Percentiles rank a stretch among this genome's conserved stretches.
Evolutionary conservation across 1,140 invertebrate species (phyloP).

Genomic region (Tetraneura akinire): DNA sequence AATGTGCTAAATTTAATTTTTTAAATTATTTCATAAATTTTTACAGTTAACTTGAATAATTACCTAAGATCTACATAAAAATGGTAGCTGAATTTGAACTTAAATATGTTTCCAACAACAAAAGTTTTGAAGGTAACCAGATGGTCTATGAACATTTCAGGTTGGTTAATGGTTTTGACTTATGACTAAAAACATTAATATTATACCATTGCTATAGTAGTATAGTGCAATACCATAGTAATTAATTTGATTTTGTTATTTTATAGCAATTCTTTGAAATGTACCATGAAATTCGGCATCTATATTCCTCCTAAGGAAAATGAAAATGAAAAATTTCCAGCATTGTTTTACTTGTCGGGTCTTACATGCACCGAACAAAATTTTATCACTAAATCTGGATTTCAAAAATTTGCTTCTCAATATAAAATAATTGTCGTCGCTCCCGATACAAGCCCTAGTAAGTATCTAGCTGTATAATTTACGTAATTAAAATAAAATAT

Average conservation of each 20-base stretch:
- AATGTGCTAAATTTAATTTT: no score
- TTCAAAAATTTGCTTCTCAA: conserved; percentile 83
- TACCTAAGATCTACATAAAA: no score
- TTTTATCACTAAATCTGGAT: conserved; percentile 93
- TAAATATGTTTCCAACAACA: conserved; percentile 9
- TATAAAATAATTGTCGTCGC: conserved; percentile 82
- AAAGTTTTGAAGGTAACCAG: conserved; percentile 76
- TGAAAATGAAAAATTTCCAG: conserved; percentile 69
- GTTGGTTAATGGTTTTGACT: no score
- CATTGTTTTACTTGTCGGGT: conserved; percentile 92
- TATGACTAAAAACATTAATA: no score
- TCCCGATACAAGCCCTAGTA: conserved; percentile 93
- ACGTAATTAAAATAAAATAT: no score
- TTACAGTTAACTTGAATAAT: no score
- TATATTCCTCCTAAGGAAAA: conserved; percentile 77
- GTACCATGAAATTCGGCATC: conserved; percentile 91
- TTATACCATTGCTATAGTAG: no score
- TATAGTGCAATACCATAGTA: no score
- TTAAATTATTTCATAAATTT: no score
- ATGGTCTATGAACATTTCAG: conserved; percentile 84
- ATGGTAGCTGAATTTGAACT: conserved; percentile 27
- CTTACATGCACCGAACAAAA: conserved; percentile 95
- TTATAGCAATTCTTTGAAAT: conserved; percentile 74
- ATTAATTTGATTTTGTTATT: conserved; percentile 50
- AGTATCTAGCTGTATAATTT: conserved; percentile 54